A percentile compares a stretch with the other conserved stretches of the same genome.
These are phyloP conservation scores for Sinocyclocheilus rhinocerous DNA, from an alignment of 2,113 vertebrate genomes.

Conservation along the genomic window DNA sequence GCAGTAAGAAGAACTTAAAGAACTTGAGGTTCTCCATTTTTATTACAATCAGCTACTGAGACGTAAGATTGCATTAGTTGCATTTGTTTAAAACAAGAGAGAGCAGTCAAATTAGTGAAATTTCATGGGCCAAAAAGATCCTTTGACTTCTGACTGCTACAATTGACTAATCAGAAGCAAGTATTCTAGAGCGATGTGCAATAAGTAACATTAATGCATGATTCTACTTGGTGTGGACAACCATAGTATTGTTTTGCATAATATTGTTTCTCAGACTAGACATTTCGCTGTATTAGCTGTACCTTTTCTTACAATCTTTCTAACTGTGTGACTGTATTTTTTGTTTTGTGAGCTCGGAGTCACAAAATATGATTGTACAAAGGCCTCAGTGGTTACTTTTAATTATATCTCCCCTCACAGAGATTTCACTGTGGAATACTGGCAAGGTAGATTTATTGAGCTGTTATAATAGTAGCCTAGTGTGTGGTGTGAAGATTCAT, in stretches of 20 bases:
- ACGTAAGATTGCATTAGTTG: not conserved
- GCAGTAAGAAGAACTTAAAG: not conserved
- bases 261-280: not conserved
- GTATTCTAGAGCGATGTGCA: not conserved
- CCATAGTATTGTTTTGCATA: too few species aligned
- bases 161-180: not conserved
- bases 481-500: slow-evolving; percentile 6
- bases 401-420: slow-evolving; percentile 55
- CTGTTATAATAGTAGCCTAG: not conserved
- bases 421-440: slow-evolving; percentile 67
- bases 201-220: slow-evolving; percentile 5
- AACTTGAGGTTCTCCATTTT: not conserved
- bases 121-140: not conserved
- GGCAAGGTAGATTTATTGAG: slow-evolving; percentile 61
- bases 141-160: not conserved
- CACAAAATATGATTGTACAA: slow-evolving; percentile 2
- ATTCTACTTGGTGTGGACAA: not conserved
- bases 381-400: slow-evolving; percentile 27
- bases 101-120: not conserved
- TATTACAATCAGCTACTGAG: not conserved
- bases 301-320: not conserved
- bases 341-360: not conserved
- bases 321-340: not conserved
- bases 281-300: not conserved
- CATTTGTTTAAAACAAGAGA: not conserved